A percentile compares a stretch with the other conserved stretches of the same genome.
Conservation (phyloP, 1,140 invertebrate species). For the Temnothorax curvispinosus region DNA sequence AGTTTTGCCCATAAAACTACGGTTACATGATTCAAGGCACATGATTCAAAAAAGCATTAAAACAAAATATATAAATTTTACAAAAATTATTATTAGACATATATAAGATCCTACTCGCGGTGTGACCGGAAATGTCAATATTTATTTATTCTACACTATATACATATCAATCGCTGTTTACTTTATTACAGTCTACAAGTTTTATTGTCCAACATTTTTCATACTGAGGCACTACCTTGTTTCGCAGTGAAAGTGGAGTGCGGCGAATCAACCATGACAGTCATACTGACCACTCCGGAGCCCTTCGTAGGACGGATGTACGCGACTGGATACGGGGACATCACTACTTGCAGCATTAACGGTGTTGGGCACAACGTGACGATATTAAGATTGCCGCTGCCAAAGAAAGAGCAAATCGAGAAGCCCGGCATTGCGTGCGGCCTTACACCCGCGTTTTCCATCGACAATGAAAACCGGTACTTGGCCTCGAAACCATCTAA, state of each 20-base stretch:
- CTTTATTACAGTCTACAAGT: background rate
- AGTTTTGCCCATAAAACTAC: background rate
- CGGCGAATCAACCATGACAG: conserved; percentile 83
- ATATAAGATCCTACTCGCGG: background rate
- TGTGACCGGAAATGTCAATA: background rate
- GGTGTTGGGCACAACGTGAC: conserved; percentile 84
- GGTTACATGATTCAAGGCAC: no score
- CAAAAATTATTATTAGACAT: background rate
- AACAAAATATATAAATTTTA: background rate
- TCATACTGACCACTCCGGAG: conserved; percentile 84
- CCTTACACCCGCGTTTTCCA: conserved; percentile 79
- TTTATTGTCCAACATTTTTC: background rate
- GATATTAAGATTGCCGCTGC: conserved; percentile 81
- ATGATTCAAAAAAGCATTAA: background rate
- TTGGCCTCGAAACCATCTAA: background rate
- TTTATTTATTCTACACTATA: background rate
- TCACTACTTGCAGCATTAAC: conserved; percentile 79
- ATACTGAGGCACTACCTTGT: background rate
- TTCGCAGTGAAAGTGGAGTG: conserved; percentile 86
- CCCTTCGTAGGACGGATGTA: conserved; percentile 86
- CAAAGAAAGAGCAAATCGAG: conserved; percentile 66
- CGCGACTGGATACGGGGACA: conserved; percentile 82
- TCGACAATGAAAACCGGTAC: conserved; percentile 78
- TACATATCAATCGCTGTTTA: background rate
- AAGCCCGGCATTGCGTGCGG: conserved; percentile 76